Conservation (phyloP, 2,797 vertebrate genomes). For the Gephyroberyx darwinii region DNA sequence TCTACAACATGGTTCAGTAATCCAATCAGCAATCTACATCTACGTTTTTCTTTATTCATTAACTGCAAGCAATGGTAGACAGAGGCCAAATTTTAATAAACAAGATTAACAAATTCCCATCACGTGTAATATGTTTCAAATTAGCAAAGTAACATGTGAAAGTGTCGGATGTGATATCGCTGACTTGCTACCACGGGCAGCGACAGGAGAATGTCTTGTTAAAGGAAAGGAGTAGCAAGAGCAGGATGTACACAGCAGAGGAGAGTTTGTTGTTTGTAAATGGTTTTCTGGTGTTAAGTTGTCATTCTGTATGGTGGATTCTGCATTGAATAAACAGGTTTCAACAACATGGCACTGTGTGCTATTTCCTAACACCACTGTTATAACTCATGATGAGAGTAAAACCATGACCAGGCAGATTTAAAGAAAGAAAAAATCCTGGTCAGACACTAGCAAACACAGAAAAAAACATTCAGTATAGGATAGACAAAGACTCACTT, state of each 20-base stretch:
- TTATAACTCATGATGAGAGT: background rate
- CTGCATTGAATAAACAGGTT: conserved; percentile 58
- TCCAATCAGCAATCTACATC: too few species aligned
- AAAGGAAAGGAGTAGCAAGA: background rate
- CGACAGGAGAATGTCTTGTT: background rate
- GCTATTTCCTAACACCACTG: background rate
- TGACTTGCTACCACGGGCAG: background rate
- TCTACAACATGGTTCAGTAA: too few species aligned
- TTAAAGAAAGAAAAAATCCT: background rate
- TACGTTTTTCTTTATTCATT: too few species aligned
- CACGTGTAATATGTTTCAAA: too few species aligned
- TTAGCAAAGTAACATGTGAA: background rate
- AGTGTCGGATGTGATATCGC: conserved; percentile 15
- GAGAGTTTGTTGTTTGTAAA: conserved; percentile 41
- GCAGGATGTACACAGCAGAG: conserved; percentile 13
- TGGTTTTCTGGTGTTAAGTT: conserved; percentile 24
- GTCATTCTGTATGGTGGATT: conserved; percentile 27
- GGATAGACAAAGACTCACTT: background rate
- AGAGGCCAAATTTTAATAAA: too few species aligned
- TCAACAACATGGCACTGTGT: conserved; percentile 1
- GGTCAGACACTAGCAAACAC: background rate
- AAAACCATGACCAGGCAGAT: background rate
- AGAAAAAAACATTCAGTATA: background rate
- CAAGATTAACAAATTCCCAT: too few species aligned
- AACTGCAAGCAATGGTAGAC: too few species aligned